phyloP scores from a whole-genome alignment of 2,797 vertebrate genomes.

The Lophius americanus region DNA sequence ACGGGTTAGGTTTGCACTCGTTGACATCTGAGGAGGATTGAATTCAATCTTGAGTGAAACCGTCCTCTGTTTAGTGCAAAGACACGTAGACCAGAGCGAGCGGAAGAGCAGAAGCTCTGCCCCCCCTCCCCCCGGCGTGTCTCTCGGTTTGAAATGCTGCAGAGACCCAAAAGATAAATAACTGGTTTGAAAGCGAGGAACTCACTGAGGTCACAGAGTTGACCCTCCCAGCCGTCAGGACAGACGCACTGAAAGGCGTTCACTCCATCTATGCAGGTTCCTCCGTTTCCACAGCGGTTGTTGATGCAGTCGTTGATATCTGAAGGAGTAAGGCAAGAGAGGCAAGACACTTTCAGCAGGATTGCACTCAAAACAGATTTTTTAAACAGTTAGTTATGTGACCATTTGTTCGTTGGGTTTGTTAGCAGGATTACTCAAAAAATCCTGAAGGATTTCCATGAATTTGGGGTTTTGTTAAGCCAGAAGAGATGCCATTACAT shows the following conservation, averaged over 20 bases:
- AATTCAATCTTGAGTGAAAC: neutral
- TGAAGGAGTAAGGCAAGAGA: constrained; percentile 46
- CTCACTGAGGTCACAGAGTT: constrained; percentile 93
- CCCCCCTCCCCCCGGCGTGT: neutral
- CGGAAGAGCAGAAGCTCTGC: neutral
- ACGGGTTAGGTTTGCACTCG: constrained; percentile 93
- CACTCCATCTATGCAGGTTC: constrained; percentile 93
- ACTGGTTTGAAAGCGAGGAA: constrained; percentile 20
- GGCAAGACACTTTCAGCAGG: neutral
- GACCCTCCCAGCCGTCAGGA: constrained; percentile 94
- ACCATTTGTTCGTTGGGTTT: no score
- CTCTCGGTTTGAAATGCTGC: neutral
- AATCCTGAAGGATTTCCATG: no score
- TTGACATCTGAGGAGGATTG: constrained; percentile 86
- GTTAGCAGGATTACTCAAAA: no score
- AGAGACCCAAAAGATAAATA: neutral
- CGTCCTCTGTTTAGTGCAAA: neutral
- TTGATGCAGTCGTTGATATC: constrained; percentile 93
- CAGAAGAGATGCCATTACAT: no score
- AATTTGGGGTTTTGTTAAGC: no score
- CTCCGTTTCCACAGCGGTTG: constrained; percentile 90
- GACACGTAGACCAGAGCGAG: neutral
- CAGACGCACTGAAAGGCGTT: constrained; percentile 95
- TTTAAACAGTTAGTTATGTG: no score
- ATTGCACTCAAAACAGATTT: no score